Evolutionary conservation across 2,113 vertebrate genomes (phyloP).

Genomic region (Eleginops maclovinus): DNA sequence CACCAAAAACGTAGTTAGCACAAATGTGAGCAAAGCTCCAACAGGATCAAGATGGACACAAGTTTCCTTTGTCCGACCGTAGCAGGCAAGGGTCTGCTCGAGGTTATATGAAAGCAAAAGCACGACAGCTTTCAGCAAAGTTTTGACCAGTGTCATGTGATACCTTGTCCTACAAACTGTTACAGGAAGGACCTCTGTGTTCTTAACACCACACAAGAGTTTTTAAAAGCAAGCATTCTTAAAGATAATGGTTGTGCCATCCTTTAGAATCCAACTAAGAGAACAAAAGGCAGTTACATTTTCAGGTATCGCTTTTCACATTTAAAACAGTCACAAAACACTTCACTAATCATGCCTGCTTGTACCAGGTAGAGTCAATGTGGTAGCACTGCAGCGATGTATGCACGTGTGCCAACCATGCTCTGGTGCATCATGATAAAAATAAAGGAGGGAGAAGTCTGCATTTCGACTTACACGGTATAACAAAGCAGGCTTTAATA

Average conservation of each 20-base stretch:
- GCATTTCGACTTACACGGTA: conserved; percentile 41
- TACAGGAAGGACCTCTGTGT: neutral
- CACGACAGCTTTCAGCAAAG: neutral
- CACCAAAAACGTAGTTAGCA: neutral
- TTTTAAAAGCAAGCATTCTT: neutral
- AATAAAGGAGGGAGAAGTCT: conserved; percentile 31
- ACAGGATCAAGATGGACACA: neutral
- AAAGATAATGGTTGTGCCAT: conserved; percentile 13
- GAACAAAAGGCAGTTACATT: neutral
- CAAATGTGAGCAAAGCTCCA: neutral
- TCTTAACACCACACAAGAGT: neutral
- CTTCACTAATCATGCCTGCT: neutral
- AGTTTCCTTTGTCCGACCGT: neutral
- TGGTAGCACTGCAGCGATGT: neutral
- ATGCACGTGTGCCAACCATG: conserved; percentile 34
- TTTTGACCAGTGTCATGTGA: neutral
- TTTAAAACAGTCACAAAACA: neutral
- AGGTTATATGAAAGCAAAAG: neutral
- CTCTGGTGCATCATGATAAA: conserved; percentile 40
- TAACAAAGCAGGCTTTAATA: conserved; percentile 63
- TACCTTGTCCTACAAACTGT: neutral
- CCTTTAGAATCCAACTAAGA: conserved; percentile 3
- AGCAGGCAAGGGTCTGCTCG: neutral
- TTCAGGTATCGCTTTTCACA: neutral
- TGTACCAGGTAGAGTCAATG: neutral